Conservation (phyloP, 2,113 vertebrate genomes). For the Cyprinodon tularosa region DNA sequence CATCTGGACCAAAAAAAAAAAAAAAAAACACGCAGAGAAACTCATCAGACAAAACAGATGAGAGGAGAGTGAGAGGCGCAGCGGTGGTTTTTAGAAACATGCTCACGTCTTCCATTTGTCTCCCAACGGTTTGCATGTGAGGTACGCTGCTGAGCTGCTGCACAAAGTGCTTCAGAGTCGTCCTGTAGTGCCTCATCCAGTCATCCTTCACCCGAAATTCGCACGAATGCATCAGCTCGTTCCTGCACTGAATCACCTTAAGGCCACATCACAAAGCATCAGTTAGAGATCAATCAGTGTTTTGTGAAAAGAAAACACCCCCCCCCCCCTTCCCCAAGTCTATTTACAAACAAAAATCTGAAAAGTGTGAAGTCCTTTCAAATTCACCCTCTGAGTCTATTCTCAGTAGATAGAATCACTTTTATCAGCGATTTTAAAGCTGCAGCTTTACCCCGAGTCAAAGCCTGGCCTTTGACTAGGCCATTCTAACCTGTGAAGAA, state of each 20-base stretch:
- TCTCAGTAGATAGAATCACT: too few species aligned
- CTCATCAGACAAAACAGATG: neutral
- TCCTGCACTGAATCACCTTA: constrained; percentile 77
- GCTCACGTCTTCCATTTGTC: constrained; percentile 62
- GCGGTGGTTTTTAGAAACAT: neutral
- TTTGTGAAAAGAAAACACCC: too few species aligned
- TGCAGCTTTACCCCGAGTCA: too few species aligned
- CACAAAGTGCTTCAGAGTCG: constrained; percentile 52
- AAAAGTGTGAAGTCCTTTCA: too few species aligned
- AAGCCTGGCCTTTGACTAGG: too few species aligned
- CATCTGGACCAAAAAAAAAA: constrained; percentile 53
- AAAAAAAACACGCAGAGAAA: neutral
- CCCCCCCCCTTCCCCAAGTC: too few species aligned
- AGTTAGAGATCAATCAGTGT: too few species aligned
- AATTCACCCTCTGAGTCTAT: too few species aligned
- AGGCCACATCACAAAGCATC: neutral
- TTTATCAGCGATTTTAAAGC: too few species aligned
- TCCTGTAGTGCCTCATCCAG: constrained; percentile 67
- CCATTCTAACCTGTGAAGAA: too few species aligned
- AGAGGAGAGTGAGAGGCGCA: neutral
- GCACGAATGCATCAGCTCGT: constrained; percentile 80
- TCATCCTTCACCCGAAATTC: constrained; percentile 62
- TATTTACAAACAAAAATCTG: too few species aligned
- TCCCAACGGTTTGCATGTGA: constrained; percentile 38
- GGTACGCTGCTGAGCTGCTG: constrained; percentile 54